Conservation (phyloP, 2,797 vertebrate species). For the Presbytis comata region DNA sequence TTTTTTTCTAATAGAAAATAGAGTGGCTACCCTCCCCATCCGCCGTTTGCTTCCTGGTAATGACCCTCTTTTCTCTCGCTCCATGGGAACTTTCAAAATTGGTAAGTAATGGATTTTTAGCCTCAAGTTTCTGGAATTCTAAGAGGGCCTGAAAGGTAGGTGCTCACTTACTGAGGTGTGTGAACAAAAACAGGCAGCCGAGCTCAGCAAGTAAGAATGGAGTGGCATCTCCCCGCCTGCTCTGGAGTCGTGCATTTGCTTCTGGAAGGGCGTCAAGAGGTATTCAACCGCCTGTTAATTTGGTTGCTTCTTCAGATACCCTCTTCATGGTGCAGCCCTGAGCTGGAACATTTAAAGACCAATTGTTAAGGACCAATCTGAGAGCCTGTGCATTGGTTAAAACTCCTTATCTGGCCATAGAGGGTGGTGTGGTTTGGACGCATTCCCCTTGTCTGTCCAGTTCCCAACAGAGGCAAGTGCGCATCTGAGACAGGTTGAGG, state of each 20-base stretch:
- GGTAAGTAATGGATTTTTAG: background rate
- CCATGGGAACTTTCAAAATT: background rate
- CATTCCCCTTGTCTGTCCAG: background rate
- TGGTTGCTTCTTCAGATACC: background rate
- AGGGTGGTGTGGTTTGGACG: background rate
- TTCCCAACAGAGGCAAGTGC: background rate
- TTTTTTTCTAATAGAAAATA: conserved; percentile 32
- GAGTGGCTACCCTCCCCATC: background rate
- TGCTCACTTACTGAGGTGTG: background rate
- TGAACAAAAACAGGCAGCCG: background rate
- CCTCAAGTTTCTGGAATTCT: conserved; percentile 14
- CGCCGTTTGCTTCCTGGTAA: background rate
- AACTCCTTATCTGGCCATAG: background rate
- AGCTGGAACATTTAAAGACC: background rate
- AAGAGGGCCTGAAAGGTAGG: background rate
- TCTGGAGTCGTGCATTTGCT: background rate
- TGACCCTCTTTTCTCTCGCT: background rate
- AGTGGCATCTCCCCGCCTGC: background rate
- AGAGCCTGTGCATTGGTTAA: accelerated
- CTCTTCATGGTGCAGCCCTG: background rate
- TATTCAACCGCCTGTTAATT: background rate
- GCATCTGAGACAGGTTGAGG: accelerated
- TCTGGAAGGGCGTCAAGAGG: background rate
- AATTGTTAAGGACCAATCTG: background rate
- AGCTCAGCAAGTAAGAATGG: background rate